A percentile compares a stretch with the other conserved stretches of the same genome.
These are phyloP conservation scores for Zosterops hypoxanthus DNA, from an alignment of 2,113 vertebrate genomes.

Conservation along the genomic window DNA sequence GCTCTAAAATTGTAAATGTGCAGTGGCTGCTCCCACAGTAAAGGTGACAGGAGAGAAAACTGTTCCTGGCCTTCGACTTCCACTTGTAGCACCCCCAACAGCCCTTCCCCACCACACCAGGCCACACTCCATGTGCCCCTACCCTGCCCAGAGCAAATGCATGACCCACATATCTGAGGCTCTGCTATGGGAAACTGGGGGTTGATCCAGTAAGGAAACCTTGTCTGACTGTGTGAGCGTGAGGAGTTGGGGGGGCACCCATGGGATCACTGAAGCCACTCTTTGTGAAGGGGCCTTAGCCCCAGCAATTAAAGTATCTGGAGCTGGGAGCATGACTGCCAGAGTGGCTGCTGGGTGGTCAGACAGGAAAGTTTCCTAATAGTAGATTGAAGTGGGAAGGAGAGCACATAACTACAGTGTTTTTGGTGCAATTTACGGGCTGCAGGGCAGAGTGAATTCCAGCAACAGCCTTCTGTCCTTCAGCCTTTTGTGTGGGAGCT, in stretches of 20 bases:
- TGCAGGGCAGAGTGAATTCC: not conserved
- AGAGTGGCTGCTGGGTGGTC: not conserved
- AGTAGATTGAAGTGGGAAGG: not conserved
- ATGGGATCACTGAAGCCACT: not conserved
- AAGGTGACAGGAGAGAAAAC: not conserved
- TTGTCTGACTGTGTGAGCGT: not conserved
- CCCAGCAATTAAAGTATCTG: not conserved
- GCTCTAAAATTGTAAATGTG: not conserved
- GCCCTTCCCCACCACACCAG: not conserved
- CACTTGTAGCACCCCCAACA: not conserved
- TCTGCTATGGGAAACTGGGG: not conserved
- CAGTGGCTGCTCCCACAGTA: not conserved
- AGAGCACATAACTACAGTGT: not conserved
- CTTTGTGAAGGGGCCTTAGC: no score
- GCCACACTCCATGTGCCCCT: not conserved
- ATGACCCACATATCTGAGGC: not conserved
- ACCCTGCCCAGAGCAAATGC: fast-evolving
- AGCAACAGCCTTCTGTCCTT: not conserved
- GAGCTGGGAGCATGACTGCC: not conserved
- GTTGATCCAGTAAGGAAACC: not conserved
- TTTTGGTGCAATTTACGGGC: not conserved
- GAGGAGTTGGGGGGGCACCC: not conserved
- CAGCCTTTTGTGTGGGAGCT: not conserved
- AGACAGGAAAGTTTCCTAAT: not conserved
- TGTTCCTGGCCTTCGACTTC: not conserved